Conservation (phyloP, 2,113 vertebrate genomes). For the Sceloporus tristichus region DNA sequence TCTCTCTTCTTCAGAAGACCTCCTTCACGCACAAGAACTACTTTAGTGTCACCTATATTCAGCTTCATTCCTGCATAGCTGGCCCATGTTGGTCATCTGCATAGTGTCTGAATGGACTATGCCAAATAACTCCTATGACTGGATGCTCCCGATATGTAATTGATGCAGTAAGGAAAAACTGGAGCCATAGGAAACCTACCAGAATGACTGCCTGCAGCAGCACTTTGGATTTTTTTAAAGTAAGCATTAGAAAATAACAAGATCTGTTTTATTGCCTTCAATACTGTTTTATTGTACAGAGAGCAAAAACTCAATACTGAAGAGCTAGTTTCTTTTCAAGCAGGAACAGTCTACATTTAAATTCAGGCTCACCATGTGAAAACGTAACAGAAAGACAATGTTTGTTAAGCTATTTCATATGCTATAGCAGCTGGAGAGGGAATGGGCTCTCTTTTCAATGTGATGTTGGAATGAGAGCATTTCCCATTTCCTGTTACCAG, state of each 20-base stretch:
- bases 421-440: background rate
- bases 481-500: slow-evolving; percentile 35
- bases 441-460: background rate
- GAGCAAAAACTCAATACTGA: background rate
- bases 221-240: background rate
- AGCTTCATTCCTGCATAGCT: background rate
- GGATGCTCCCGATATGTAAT: background rate
- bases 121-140: background rate
- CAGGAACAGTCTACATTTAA: slow-evolving; percentile 1
- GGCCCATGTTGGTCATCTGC: background rate
- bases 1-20: background rate
- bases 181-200: background rate
- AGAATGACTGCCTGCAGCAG: background rate
- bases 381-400: background rate
- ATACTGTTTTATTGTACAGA: background rate
- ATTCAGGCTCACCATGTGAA: background rate
- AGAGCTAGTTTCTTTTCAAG: background rate
- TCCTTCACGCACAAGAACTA: background rate
- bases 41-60: background rate
- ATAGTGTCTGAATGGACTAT: background rate
- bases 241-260: background rate
- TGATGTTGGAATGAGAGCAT: background rate
- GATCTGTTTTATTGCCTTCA: background rate
- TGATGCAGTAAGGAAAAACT: background rate
- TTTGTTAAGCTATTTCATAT: background rate